Evolutionary conservation across 1,140 invertebrate genomes (phyloP).

Genomic region (Aphelenchoides avenae): DNA sequence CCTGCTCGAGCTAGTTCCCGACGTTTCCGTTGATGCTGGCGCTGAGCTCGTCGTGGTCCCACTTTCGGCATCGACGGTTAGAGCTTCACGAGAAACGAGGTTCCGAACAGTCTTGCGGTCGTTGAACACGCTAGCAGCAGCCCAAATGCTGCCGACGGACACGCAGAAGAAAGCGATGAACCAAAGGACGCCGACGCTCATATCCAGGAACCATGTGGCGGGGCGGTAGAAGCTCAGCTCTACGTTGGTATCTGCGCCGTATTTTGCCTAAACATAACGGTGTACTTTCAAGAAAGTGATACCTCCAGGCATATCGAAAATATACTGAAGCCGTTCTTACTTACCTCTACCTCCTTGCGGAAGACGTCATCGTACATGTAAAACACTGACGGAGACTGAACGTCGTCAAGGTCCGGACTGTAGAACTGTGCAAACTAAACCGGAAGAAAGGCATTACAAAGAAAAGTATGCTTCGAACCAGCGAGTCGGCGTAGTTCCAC

Average conservation of each 20-base stretch:
- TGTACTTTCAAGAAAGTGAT: neutral
- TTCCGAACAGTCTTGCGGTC: too few species aligned
- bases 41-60: neutral
- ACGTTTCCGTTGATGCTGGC: too few species aligned
- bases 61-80: too few species aligned
- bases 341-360: constrained; percentile 15
- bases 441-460: neutral
- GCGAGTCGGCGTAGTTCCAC: constrained; percentile 38
- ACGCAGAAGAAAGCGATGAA: constrained; percentile 40
- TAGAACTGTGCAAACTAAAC: constrained; percentile 52
- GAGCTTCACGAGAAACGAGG: too few species aligned
- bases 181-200: constrained; percentile 33
- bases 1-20: neutral
- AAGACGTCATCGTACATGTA: constrained; percentile 42
- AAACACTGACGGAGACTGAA: constrained; percentile 23
- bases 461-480: constrained; percentile 5
- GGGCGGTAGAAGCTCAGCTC: constrained; percentile 46
- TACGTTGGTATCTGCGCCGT: constrained; percentile 10
- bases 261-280: constrained; percentile 8
- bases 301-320: neutral
- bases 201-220: constrained; percentile 23
- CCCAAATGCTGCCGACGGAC: constrained; percentile 32
- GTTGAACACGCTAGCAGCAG: constrained; percentile 10
- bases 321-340: constrained; percentile 1
- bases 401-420: constrained; percentile 45